A percentile compares a stretch with the other conserved stretches of the same genome.
These are phyloP conservation scores for Acrobasis consociella DNA, from an alignment of 2,888 invertebrate species.

Conservation along the genomic window DNA sequence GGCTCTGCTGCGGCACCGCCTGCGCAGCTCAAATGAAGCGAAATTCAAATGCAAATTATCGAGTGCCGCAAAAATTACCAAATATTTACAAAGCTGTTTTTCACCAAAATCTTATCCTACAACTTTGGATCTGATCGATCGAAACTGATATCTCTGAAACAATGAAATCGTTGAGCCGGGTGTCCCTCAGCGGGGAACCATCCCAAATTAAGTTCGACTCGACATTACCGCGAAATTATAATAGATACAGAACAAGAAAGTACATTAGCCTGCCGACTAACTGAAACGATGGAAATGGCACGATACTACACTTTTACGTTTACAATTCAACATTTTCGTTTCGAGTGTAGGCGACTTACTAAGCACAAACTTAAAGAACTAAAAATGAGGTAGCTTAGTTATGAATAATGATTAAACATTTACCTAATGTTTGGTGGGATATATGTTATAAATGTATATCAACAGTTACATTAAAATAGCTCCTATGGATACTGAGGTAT, in stretches of 20 bases:
- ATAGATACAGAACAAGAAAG: constrained; percentile 1
- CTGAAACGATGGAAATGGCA: constrained; percentile 19
- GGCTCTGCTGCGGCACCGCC: constrained; percentile 15
- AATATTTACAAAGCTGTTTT: constrained; percentile 65
- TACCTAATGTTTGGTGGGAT: constrained; percentile 79
- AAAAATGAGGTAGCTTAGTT: constrained; percentile 78
- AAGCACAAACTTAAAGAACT: constrained; percentile 50
- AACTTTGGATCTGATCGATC: constrained; percentile 55
- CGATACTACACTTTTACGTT: constrained; percentile 20
- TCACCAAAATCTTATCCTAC: constrained; percentile 52
- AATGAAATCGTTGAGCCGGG: background rate
- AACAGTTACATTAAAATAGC: constrained; percentile 69
- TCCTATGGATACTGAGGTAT: constrained; percentile 78
- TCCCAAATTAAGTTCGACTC: background rate
- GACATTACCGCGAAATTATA: background rate
- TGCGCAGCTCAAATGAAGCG: constrained; percentile 52
- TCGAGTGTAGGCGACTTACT: constrained; percentile 36
- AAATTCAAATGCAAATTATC: constrained; percentile 57
- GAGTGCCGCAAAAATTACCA: constrained; percentile 63
- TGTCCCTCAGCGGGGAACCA: background rate
- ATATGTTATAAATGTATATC: constrained; percentile 67
- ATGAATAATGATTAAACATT: constrained; percentile 66
- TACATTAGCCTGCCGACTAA: constrained; percentile 13
- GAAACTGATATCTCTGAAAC: constrained; percentile 28
- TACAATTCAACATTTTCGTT: constrained; percentile 14